phyloP scores from a whole-genome alignment of 2,888 invertebrate genomes.

The Tenthredo amoena region DNA sequence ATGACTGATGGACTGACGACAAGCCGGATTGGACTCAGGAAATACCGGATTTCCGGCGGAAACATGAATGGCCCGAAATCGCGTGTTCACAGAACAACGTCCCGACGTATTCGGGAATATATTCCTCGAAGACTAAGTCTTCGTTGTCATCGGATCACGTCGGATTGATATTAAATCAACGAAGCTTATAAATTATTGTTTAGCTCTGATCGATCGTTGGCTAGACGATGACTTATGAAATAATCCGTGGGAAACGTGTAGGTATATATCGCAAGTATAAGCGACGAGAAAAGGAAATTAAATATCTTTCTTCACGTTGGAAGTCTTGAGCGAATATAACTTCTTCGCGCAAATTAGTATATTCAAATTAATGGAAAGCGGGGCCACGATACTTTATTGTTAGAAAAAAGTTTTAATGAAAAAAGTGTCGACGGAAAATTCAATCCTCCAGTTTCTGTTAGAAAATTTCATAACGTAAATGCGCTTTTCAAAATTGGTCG shows the following conservation, averaged over 20 bases:
- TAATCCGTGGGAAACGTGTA: neutral
- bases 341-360: slow-evolving; percentile 26
- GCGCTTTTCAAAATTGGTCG: neutral
- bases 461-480: neutral
- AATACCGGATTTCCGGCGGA: slow-evolving; percentile 5
- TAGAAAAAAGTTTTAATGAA: slow-evolving; percentile 43
- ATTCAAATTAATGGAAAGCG: slow-evolving; percentile 30
- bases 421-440: slow-evolving; percentile 20
- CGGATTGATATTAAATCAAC: neutral
- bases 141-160: neutral
- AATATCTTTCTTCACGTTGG: slow-evolving; percentile 12
- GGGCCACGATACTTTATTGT: slow-evolving; percentile 10
- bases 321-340: neutral
- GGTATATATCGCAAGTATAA: neutral
- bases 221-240: neutral
- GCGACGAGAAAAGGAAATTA: neutral
- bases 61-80: neutral
- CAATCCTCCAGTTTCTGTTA: slow-evolving; percentile 19
- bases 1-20: neutral
- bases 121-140: slow-evolving; percentile 6
- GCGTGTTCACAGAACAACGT: neutral
- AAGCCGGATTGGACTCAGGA: neutral
- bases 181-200: neutral
- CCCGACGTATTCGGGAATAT: slow-evolving; percentile 2
- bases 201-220: neutral